phyloP scores from a whole-genome alignment of 35 echinoderm and acorn worm genomes.

The Anneissia japonica region DNA sequence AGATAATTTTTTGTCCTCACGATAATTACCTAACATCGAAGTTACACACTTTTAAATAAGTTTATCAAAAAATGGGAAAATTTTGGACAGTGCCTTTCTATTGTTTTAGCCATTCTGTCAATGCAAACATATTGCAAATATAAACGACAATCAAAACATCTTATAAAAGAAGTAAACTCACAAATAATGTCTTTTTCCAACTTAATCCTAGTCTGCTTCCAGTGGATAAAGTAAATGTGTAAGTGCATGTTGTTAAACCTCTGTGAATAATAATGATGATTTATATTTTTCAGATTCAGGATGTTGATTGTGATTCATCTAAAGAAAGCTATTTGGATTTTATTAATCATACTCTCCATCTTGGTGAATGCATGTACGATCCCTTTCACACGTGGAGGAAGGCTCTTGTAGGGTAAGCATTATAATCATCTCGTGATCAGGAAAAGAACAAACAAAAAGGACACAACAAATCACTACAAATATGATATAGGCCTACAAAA shows the following conservation, averaged over 20 bases:
- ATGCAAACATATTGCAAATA: too few species aligned
- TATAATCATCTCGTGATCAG: neutral
- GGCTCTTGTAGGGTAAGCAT: constrained; percentile 59
- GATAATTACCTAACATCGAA: too few species aligned
- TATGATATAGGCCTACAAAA: neutral
- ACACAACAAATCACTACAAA: neutral
- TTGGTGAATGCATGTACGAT: constrained; percentile 90
- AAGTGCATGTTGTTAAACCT: neutral
- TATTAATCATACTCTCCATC: constrained; percentile 55
- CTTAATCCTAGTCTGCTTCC: too few species aligned
- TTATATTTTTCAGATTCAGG: constrained; percentile 16
- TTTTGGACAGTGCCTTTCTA: too few species aligned
- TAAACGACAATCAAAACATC: too few species aligned
- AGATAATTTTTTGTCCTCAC: too few species aligned
- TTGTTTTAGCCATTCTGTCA: too few species aligned
- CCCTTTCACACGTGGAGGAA: constrained; percentile 88
- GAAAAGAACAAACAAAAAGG: neutral
- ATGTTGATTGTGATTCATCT: constrained; percentile 13
- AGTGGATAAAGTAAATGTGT: neutral
- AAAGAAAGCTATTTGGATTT: constrained; percentile 27
- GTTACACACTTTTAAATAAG: too few species aligned
- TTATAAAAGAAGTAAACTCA: too few species aligned
- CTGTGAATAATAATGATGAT: neutral
- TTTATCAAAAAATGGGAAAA: too few species aligned
- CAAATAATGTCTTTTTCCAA: too few species aligned